Evolutionary conservation across 2,113 vertebrate species (phyloP).

Genomic region (Shinisaurus crocodilurus): DNA sequence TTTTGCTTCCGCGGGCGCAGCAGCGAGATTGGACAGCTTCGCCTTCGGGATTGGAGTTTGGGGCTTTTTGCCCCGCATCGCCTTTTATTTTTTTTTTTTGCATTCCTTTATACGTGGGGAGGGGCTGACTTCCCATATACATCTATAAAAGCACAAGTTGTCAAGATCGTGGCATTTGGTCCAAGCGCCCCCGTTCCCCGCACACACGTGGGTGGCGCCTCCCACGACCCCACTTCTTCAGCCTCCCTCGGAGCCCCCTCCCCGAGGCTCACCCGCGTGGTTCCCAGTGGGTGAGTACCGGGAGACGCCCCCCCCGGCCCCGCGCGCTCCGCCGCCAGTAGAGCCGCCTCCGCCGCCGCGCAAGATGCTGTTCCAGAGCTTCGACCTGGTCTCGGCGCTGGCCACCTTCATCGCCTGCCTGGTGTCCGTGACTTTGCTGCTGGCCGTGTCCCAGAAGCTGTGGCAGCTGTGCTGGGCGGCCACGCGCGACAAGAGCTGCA

Average conservation of each 20-base stretch:
- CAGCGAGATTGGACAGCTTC: neutral
- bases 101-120: conserved; percentile 1
- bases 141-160: neutral
- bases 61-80: conserved; percentile 26
- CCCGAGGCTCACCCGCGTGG: conserved; percentile 29
- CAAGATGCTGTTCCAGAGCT: conserved; percentile 91
- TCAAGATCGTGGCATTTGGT: neutral
- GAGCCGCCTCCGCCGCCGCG: conserved; percentile 52
- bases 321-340: conserved; percentile 64
- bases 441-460: conserved; percentile 95
- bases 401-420: conserved; percentile 93
- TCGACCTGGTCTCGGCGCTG: conserved; percentile 94
- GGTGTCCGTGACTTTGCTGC: conserved; percentile 92
- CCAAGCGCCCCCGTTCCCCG: neutral
- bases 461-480: conserved; percentile 97
- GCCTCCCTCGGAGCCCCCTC: conserved; percentile 33
- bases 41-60: neutral
- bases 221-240: neutral
- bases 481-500: conserved; percentile 95
- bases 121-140: neutral
- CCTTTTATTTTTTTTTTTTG: neutral
- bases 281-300: neutral
- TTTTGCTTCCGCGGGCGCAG: neutral
- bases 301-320: conserved; percentile 4
- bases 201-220: neutral